Evolutionary conservation across 2,888 invertebrate species (phyloP), one percentile per base, ranked within the genome.

Genomic region (Hirtodrosophila duncani): DNA sequence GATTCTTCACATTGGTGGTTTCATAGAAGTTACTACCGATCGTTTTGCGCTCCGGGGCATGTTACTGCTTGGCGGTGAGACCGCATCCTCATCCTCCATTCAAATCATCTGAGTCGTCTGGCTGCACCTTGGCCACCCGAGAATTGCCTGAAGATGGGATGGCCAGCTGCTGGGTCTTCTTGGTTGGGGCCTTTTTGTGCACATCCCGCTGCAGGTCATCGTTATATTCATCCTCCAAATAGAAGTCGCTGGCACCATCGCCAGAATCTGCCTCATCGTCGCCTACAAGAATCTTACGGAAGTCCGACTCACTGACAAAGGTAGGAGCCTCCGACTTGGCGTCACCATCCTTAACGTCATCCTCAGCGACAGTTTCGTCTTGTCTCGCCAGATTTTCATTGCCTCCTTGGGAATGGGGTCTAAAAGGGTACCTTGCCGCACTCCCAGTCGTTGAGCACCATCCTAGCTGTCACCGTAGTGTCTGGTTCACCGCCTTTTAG

Each of bases 401-500:
- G 14, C 69, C 61, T 8, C 82, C 82, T 58, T 89, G 88, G n/a
- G 89, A 86, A 62, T 91, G 86, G 2, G 94, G 93, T 36, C 89
- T 96, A 99, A 87, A 95, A 99, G 0, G 99, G 98, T 42, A 99
- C 88, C 87, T 97, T 97, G 3, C 99, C 99, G 80, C 99, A 90
- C 88, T 99, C 99, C 94, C 97, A 99, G 87, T 99, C 99, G 88
- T 99, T 99, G 1, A 99, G 89, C 6, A 99, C 92, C 94, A 98
- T 98, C 85, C 94, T 93, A 0, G 99, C 93, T 1, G 94, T 94
- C 53, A 94, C 94, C 36, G 90, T 88, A 11, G 97, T 88, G 88
- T 99, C 98, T 6, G 99, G 97, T 84, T 99, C 98, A n/a, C 98
- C 99, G 71, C 96, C 96, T 86, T 98, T 99, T 6, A 97, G 86